A percentile compares a stretch with the other conserved stretches of the same genome.
Conservation (phyloP, 2,797 vertebrate species). For the Mallotus villosus region DNA sequence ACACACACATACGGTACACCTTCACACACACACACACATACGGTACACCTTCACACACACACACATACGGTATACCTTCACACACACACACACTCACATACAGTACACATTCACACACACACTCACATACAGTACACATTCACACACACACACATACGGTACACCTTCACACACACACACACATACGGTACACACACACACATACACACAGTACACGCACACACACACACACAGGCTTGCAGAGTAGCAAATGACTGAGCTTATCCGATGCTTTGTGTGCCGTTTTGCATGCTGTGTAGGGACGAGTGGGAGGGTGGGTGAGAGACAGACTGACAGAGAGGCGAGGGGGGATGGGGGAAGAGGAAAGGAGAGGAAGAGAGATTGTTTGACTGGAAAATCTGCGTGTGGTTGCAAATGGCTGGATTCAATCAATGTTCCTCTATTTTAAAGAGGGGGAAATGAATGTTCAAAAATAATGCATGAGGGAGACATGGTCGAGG, state of each 20-base stretch:
- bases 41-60: too few species aligned
- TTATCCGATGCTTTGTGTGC: not conserved
- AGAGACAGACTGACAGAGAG: not conserved
- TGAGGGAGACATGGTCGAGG: not conserved
- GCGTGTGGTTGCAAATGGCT: not conserved
- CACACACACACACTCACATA: conserved; percentile 1
- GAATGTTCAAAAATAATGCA: not conserved
- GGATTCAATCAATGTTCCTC: not conserved
- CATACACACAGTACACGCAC: conserved; percentile 2
- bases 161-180: not conserved
- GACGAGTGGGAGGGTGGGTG: not conserved
- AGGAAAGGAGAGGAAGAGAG: not conserved
- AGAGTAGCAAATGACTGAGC: not conserved
- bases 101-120: too few species aligned
- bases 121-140: not conserved
- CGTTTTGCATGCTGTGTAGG: not conserved
- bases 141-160: too few species aligned
- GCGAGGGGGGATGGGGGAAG: not conserved
- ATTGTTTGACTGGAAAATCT: not conserved
- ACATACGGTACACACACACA: not conserved
- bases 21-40: too few species aligned
- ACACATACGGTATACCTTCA: conserved; percentile 6
- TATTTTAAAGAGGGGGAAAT: not conserved
- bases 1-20: too few species aligned
- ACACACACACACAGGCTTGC: conserved; percentile 1